Percentiles rank a stretch among this genome's conserved stretches.
phyloP scores from a whole-genome alignment of 2,113 vertebrate species.

The Eretmochelys imbricata region DNA sequence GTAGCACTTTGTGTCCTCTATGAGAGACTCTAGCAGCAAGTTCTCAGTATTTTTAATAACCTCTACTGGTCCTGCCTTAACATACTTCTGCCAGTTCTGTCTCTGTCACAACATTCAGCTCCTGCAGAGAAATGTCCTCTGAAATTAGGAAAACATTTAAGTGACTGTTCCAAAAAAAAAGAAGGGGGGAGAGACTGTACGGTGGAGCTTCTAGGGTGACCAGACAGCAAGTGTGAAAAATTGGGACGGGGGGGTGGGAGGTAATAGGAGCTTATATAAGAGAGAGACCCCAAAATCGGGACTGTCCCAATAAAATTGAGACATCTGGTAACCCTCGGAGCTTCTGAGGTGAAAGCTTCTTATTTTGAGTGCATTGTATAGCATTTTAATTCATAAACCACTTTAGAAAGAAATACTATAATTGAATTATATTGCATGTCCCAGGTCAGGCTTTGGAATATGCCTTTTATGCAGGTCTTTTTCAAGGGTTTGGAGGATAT shows the following conservation, averaged over 20 bases:
- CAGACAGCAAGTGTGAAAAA: too few relatives aligned
- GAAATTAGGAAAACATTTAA: background rate
- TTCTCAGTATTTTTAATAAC: background rate
- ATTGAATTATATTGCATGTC: background rate
- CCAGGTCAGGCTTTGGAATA: rapidly evolving
- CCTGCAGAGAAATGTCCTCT: background rate
- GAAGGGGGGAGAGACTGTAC: background rate
- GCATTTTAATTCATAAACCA: rapidly evolving
- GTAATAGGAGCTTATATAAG: too few relatives aligned
- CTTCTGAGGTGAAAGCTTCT: background rate
- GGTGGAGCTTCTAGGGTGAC: background rate
- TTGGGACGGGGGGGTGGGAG: too few relatives aligned
- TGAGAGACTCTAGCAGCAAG: background rate
- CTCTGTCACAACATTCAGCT: rapidly evolving
- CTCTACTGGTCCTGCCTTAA: slow-evolving; percentile 19
- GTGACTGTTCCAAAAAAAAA: background rate
- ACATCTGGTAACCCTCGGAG: too few relatives aligned
- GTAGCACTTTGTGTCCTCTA: background rate
- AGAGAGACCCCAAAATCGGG: too few relatives aligned
- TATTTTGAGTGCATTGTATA: background rate
- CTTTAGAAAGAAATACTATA: background rate
- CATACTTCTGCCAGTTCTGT: background rate
- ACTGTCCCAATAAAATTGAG: too few relatives aligned
- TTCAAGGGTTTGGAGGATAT: background rate
- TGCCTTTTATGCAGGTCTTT: background rate